Evolutionary conservation across 2,113 vertebrate genomes (phyloP).

Genomic region (Toxostoma redivivum): DNA sequence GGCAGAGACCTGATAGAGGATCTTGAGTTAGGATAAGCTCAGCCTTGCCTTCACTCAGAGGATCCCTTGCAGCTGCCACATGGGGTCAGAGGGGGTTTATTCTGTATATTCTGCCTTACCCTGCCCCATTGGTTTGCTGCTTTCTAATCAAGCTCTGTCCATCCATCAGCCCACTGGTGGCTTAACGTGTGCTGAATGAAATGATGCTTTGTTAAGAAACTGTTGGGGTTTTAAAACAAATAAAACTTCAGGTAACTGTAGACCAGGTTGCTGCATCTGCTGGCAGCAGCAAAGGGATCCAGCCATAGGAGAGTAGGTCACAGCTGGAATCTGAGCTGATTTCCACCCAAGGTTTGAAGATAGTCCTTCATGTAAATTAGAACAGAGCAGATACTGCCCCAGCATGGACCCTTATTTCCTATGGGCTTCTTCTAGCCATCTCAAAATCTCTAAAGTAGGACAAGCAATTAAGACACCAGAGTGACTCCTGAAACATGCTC

Average conservation of each 20-base stretch:
- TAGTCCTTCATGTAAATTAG: background rate
- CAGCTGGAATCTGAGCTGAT: background rate
- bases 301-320: background rate
- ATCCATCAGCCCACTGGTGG: background rate
- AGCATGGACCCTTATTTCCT: background rate
- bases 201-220: background rate
- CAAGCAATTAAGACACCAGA: constrained; percentile 15
- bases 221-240: background rate
- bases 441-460: background rate
- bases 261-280: background rate
- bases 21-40: background rate
- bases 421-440: background rate
- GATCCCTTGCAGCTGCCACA: background rate
- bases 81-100: fast-evolving
- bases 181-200: background rate
- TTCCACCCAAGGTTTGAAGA: background rate
- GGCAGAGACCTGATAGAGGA: background rate
- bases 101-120: background rate
- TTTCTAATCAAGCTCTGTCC: background rate
- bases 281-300: background rate
- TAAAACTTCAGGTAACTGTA: background rate
- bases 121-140: background rate
- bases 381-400: background rate
- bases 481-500: background rate
- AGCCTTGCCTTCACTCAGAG: background rate